phyloP scores from a whole-genome alignment of 2,113 vertebrate genomes.

The Plecotus auritus region DNA sequence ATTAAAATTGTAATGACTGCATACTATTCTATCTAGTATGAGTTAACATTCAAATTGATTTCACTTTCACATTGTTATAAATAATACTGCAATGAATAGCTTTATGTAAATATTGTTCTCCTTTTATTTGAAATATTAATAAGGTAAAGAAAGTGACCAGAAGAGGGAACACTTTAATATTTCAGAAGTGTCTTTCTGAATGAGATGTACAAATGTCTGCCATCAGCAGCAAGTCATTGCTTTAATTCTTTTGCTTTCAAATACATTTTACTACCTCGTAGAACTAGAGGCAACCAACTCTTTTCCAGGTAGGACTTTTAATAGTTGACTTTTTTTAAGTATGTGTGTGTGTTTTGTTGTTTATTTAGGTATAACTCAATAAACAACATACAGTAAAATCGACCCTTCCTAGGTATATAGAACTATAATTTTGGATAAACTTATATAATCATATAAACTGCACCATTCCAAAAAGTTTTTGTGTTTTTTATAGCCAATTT shows the following conservation, averaged over 20 bases:
- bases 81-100: background rate
- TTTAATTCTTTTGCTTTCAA: background rate
- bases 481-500: background rate
- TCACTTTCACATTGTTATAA: background rate
- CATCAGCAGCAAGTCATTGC: background rate
- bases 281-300: background rate
- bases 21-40: background rate
- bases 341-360: background rate
- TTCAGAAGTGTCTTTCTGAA: slow-evolving; percentile 2
- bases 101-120: background rate
- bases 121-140: slow-evolving; percentile 41
- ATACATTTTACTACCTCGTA: background rate
- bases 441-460: background rate
- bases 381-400: background rate
- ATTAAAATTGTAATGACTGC: slow-evolving; percentile 22
- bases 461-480: background rate
- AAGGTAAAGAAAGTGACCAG: background rate
- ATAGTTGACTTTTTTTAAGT: background rate
- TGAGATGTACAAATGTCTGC: background rate
- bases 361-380: background rate
- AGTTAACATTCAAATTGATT: slow-evolving; percentile 8
- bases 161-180: background rate
- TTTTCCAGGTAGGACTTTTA: background rate
- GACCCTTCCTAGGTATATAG: background rate
- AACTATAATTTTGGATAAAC: background rate